Conservation (phyloP, 2,113 vertebrate genomes). For the Cavia porcellus region DNA sequence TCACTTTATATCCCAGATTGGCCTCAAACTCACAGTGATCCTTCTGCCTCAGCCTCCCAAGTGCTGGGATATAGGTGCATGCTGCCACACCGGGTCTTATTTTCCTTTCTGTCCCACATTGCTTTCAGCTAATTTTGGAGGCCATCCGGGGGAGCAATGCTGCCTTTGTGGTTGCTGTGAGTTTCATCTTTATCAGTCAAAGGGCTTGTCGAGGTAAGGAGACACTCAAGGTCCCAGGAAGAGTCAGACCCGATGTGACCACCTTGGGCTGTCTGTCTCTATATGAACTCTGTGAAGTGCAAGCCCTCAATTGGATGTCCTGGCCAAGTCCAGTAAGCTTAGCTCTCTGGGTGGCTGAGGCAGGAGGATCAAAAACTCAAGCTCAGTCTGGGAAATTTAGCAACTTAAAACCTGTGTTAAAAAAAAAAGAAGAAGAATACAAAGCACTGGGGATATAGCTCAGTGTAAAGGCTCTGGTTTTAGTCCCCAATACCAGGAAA, state of each 20-base stretch:
- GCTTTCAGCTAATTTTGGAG: conserved; percentile 72
- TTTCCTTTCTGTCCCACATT: background rate
- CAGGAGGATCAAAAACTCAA: background rate
- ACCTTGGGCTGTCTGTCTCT: background rate
- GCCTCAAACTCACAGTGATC: background rate
- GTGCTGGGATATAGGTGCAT: background rate
- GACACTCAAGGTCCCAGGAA: background rate
- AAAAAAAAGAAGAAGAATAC: background rate
- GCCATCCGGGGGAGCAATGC: conserved; percentile 31
- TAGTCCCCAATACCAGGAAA: background rate
- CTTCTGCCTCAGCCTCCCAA: background rate
- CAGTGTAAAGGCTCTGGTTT: background rate
- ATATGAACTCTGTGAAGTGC: background rate
- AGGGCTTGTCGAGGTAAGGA: conserved; percentile 70
- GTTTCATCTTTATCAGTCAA: conserved; percentile 46
- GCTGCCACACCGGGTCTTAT: background rate
- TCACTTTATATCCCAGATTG: background rate
- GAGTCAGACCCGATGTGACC: background rate
- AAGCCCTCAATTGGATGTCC: background rate
- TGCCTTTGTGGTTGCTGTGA: conserved; percentile 54
- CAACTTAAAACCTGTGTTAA: background rate
- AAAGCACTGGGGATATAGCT: background rate
- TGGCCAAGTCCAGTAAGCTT: background rate
- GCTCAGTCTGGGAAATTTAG: background rate
- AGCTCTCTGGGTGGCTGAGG: background rate